phyloP scores from a whole-genome alignment of 2,888 invertebrate species.

The Heteropelma amictum region DNA sequence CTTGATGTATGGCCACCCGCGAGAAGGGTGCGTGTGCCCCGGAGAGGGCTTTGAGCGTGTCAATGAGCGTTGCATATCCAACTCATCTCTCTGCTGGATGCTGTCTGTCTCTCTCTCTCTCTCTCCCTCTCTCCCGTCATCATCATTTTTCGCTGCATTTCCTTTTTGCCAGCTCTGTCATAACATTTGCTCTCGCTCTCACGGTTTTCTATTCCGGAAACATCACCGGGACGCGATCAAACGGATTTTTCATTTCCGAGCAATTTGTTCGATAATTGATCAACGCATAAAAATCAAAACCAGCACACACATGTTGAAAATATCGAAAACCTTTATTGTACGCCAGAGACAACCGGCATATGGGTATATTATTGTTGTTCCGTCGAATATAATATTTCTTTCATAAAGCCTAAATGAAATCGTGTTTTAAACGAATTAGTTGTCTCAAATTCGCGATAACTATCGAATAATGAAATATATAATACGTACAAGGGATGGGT shows the following conservation, averaged over 20 bases:
- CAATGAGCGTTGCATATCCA: slow-evolving; percentile 31
- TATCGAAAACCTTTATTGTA: slow-evolving; percentile 2
- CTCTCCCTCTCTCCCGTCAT: background rate
- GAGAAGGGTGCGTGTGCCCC: slow-evolving; percentile 47
- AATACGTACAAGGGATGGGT: no score
- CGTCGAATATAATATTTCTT: slow-evolving; percentile 24
- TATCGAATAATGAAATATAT: no score
- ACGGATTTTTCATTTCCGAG: slow-evolving; percentile 38
- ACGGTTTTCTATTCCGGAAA: slow-evolving; percentile 28
- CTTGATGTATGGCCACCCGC: slow-evolving; percentile 59
- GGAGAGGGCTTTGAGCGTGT: slow-evolving; percentile 48
- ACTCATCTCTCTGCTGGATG: no score
- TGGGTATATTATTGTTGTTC: no score
- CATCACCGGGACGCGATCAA: slow-evolving; percentile 41
- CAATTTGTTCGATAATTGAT: slow-evolving; percentile 47
- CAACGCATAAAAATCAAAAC: no score
- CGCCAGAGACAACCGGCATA: no score
- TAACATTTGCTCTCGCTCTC: slow-evolving; percentile 1
- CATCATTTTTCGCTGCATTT: background rate
- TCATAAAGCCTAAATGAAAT: slow-evolving; percentile 29
- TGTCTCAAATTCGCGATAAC: no score
- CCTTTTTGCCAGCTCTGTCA: background rate
- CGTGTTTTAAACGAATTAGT: no score
- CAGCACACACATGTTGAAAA: background rate
- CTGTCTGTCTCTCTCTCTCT: slow-evolving; percentile 11